Base-by-base conservation (phyloP, 2,888 invertebrate species). In the Dasysyrphus tricinctus region DNA sequence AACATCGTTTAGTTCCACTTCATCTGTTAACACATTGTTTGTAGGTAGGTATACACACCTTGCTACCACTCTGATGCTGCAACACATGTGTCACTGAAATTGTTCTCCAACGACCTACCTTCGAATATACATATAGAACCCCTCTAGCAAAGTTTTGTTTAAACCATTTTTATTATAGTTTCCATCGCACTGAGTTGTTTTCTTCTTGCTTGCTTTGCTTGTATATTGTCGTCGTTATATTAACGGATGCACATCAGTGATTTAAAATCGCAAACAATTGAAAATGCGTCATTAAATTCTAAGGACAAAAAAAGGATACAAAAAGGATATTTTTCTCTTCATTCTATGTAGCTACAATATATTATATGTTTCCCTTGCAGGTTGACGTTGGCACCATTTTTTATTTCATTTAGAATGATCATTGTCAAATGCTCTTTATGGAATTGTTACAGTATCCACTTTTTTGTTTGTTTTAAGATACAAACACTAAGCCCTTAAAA, bases 231-330 rank as follows among this genome's bases (percentile, higher is more conserved):
- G 24, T 37, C 32, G 49, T 63, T 39, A 16, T 19, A 51, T 65
- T 63, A 42, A 34, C 69, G 54, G 69, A 69, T 69, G 69, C 69
- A 69, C 69, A 32, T 16, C 54, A 54, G 39, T 51, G 47, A 37
- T 34, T 44, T 59, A 59, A 59, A 73, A 73, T 59, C 73, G 51
- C 69, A 77, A 70, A 77, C 69, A 77, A 77, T 77, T 77, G 77
- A 47, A 77, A 59, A 51, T 70, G 77, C 77, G 70, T 77, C 69
- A 77, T 70, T 77, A 77, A 77, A 69, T 61, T 59, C 57, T 49
- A 34, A 44, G 44, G 12, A 29, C n/a, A 16, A n/a, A 49, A 16
- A 32, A 47, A 51, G 16, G 57, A 34, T 37, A 16, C 3, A 59
- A 69, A 34, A 61, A 51, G 59, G 59, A 69, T 24, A 69, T 49